Evolutionary conservation across 2,797 vertebrate genomes (phyloP).

Genomic region (Danio tinwini): DNA sequence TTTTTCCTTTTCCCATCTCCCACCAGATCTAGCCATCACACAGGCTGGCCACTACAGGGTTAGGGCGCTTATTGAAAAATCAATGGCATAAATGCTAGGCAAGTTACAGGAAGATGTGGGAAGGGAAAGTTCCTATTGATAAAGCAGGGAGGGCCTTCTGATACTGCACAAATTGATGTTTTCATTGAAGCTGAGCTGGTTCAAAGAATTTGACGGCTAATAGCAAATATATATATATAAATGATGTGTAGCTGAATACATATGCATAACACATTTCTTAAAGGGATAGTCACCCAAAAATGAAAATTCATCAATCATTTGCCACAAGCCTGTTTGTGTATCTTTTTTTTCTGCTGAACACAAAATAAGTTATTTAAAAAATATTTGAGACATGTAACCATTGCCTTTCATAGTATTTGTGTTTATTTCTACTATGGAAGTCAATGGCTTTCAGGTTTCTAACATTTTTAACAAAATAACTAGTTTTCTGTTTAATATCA

Average conservation of each 20-base stretch:
- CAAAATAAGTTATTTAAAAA: no score
- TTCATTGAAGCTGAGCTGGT: constrained; percentile 86
- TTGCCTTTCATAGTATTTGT: no score
- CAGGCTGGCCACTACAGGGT: constrained; percentile 84
- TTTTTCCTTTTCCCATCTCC: constrained; percentile 11
- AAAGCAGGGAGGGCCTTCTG: constrained; percentile 91
- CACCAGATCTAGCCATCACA: constrained; percentile 69
- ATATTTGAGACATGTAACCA: no score
- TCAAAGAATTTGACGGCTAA: constrained; percentile 68
- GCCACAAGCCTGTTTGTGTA: no score
- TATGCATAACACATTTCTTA: not conserved
- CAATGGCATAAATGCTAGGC: constrained; percentile 98
- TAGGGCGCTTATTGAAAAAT: constrained; percentile 99
- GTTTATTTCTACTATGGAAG: no score
- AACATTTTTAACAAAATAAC: no score
- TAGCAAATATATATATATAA: constrained; percentile 76
- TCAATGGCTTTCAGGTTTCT: no score
- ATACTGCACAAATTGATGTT: constrained; percentile 94
- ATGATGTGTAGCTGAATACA: not conserved
- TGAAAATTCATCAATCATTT: no score
- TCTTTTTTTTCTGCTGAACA: no score
- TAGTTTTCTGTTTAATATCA: no score
- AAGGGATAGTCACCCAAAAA: no score
- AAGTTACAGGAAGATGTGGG: constrained; percentile 99
- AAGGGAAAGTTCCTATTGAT: constrained; percentile 95